phyloP scores from a whole-genome alignment of 2,888 invertebrate genomes.

The Fragum sueziense region DNA sequence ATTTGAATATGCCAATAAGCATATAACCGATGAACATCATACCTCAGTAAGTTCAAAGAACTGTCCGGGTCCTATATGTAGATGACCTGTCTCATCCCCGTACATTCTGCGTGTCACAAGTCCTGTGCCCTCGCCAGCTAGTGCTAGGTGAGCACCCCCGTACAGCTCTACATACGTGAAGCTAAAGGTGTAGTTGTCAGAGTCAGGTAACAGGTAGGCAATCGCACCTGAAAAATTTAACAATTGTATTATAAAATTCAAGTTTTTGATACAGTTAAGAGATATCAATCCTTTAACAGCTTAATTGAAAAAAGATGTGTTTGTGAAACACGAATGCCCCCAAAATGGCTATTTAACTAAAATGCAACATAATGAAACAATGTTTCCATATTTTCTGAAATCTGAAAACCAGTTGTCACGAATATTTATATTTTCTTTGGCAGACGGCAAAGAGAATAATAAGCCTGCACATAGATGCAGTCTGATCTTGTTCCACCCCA shows the following conservation, averaged over 20 bases:
- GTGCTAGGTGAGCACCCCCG: conserved; percentile 68
- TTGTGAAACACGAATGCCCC: too few species aligned
- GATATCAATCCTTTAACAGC: too few species aligned
- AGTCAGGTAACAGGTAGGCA: conserved; percentile 58
- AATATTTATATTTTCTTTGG: too few species aligned
- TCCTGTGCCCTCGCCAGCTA: conserved; percentile 53
- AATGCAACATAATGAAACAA: too few species aligned
- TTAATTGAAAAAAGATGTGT: too few species aligned
- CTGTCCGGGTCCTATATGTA: conserved; percentile 68
- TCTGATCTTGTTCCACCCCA: background rate
- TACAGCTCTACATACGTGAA: conserved; percentile 72
- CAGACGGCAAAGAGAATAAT: background rate
- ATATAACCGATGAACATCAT: background rate
- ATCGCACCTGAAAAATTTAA: conserved; percentile 67
- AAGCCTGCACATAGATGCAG: background rate
- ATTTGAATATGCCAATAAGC: too few species aligned
- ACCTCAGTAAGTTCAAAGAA: conserved; percentile 66
- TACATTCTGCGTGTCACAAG: conserved; percentile 59
- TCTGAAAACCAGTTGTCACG: too few species aligned
- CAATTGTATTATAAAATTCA: too few species aligned
- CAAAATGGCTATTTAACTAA: too few species aligned
- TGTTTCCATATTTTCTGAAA: too few species aligned
- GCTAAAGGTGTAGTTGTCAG: conserved; percentile 52
- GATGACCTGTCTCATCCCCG: conserved; percentile 72
- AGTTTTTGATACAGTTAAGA: too few species aligned